Evolutionary conservation across 2,888 invertebrate genomes (phyloP).

Genomic region (Lepidochrysops patricia): DNA sequence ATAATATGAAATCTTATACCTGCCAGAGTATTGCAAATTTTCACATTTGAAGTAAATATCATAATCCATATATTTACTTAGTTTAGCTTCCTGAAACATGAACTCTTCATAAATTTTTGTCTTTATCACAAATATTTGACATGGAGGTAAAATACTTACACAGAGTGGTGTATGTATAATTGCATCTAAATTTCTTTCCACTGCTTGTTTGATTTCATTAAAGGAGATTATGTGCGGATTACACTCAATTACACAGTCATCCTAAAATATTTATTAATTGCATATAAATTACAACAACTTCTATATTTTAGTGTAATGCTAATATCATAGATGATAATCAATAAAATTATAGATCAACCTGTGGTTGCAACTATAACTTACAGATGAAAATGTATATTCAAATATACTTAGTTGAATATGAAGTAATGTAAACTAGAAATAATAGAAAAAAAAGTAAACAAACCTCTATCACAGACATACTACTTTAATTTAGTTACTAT

Average conservation of each 20-base stretch:
- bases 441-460: not conserved
- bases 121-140: not conserved
- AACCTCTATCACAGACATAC: not conserved
- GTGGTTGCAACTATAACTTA: too few relatives aligned
- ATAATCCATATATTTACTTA: slow-evolving; percentile 76
- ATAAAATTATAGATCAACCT: too few relatives aligned
- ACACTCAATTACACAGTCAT: not conserved
- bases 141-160: slow-evolving; percentile 35
- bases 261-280: not conserved
- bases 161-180: slow-evolving; percentile 65
- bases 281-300: too few relatives aligned
- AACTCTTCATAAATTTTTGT: not conserved
- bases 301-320: too few relatives aligned
- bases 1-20: slow-evolving; percentile 60
- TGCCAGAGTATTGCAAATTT: slow-evolving; percentile 89
- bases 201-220: slow-evolving; percentile 54
- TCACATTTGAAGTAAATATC: slow-evolving; percentile 88
- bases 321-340: too few relatives aligned
- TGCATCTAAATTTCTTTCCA: slow-evolving; percentile 53
- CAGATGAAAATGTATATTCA: too few relatives aligned
- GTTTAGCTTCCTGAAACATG: slow-evolving; percentile 58
- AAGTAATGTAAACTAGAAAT: too few relatives aligned
- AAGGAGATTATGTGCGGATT: slow-evolving; percentile 43
- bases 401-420: too few relatives aligned
- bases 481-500: not conserved